A percentile compares a stretch with the other conserved stretches of the same genome.
phyloP scores from a whole-genome alignment of 2,113 vertebrate genomes.

The Aegithalos caudatus region DNA sequence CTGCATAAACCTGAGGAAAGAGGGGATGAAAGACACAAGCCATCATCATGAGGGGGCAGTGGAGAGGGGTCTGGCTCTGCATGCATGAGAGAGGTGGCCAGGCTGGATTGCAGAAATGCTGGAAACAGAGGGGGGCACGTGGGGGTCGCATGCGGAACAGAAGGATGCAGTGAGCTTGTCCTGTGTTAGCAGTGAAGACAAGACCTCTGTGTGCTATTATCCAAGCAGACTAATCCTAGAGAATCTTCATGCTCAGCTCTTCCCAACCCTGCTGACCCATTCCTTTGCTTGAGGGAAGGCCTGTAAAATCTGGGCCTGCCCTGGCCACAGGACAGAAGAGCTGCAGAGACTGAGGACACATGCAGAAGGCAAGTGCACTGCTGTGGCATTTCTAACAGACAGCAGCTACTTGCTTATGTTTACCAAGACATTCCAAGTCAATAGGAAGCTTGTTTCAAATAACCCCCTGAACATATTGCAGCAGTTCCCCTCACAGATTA shows the following conservation, averaged over 20 bases:
- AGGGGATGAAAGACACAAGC: background rate
- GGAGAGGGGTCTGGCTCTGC: slow-evolving; percentile 1
- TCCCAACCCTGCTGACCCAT: background rate
- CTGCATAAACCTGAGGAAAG: background rate
- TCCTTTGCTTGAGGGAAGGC: background rate
- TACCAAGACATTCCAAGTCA: background rate
- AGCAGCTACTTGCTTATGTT: background rate
- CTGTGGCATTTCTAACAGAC: background rate
- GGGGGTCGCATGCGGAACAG: background rate
- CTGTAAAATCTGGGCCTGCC: background rate
- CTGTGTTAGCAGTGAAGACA: background rate
- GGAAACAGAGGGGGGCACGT: background rate
- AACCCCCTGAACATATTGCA: background rate
- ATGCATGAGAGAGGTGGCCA: slow-evolving; percentile 7
- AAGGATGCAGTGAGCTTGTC: background rate
- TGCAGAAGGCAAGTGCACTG: background rate
- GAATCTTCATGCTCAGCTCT: background rate
- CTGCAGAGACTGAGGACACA: background rate
- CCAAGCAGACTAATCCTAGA: background rate
- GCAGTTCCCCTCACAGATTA: background rate
- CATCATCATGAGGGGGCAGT: background rate
- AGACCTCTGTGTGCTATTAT: background rate
- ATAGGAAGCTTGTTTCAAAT: background rate
- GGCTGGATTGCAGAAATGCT: background rate
- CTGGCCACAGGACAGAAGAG: background rate